Conservation (phyloP, 2,888 invertebrate species). For the Chrysolina oricalcia region DNA sequence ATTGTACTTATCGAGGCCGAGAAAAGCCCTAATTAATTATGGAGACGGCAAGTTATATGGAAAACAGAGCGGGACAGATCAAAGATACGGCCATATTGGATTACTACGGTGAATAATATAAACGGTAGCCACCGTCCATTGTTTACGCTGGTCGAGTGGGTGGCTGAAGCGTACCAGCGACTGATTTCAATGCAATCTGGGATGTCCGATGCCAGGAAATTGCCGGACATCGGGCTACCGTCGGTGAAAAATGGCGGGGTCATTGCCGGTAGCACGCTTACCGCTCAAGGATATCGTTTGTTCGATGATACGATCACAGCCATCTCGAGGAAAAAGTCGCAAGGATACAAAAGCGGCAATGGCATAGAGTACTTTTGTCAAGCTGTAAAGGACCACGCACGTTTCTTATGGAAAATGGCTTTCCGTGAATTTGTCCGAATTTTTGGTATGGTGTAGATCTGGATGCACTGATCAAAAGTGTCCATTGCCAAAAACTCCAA, state of each 20-base stretch:
- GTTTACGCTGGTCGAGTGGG: slow-evolving; percentile 60
- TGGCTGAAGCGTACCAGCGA: slow-evolving; percentile 27
- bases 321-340: too few species aligned
- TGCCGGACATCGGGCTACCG: slow-evolving; percentile 13
- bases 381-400: too few species aligned
- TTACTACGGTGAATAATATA: slow-evolving; percentile 64
- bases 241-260: not conserved
- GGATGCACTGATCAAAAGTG: too few species aligned
- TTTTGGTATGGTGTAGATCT: too few species aligned
- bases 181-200: slow-evolving; percentile 24
- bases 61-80: slow-evolving; percentile 66
- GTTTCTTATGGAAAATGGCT: too few species aligned
- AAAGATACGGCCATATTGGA: slow-evolving; percentile 67
- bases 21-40: slow-evolving; percentile 65
- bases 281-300: too few species aligned
- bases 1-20: slow-evolving; percentile 56
- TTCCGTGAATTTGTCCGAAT: too few species aligned
- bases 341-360: too few species aligned
- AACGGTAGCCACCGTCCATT: slow-evolving; percentile 65
- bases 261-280: not conserved
- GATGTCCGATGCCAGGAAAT: not conserved
- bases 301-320: too few species aligned
- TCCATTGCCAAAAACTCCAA: too few species aligned
- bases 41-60: slow-evolving; percentile 65
- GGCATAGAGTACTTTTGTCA: too few species aligned